These are phyloP conservation scores for Chrysolina oricalcia DNA, from an alignment of 2,888 invertebrate species.

Conservation along the genomic window DNA sequence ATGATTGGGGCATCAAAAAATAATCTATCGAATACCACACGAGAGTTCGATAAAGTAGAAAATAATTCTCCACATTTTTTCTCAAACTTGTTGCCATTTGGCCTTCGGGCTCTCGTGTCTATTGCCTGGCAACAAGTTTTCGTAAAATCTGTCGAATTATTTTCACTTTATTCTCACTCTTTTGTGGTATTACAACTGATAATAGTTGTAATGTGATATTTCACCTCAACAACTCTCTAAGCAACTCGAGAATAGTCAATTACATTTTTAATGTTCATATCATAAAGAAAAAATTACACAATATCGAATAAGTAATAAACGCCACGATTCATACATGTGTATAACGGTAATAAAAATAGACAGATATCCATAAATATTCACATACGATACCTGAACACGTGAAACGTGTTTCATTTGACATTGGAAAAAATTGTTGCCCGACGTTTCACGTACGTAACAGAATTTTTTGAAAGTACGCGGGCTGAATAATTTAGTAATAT, in stretches of 20 bases:
- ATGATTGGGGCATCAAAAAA: too few species aligned
- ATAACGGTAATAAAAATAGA: slow-evolving; percentile 11
- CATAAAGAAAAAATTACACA: not conserved
- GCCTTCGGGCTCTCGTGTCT: too few species aligned
- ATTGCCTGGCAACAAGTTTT: too few species aligned
- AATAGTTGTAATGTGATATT: too few species aligned
- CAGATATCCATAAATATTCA: slow-evolving; percentile 22
- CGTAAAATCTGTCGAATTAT: too few species aligned
- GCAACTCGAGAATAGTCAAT: not conserved
- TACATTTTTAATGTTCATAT: not conserved
- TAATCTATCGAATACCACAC: too few species aligned
- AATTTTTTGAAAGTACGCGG: not conserved
- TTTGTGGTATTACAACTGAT: too few species aligned
- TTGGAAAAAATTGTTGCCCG: slow-evolving; percentile 15
- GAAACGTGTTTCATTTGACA: slow-evolving; percentile 11
- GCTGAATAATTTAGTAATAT: not conserved
- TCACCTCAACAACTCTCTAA: not conserved
- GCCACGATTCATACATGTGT: not conserved
- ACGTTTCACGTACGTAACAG: not conserved
- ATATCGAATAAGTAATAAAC: not conserved
- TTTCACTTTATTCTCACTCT: too few species aligned
- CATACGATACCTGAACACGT: slow-evolving; percentile 19
- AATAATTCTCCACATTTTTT: too few species aligned
- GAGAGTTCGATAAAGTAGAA: too few species aligned
- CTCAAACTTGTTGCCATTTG: too few species aligned